A percentile compares a stretch with the other conserved stretches of the same genome.
These are phyloP conservation scores for Phataginus tetradactyla DNA, from an alignment of 2,797 vertebrate species.

Conservation along the genomic window DNA sequence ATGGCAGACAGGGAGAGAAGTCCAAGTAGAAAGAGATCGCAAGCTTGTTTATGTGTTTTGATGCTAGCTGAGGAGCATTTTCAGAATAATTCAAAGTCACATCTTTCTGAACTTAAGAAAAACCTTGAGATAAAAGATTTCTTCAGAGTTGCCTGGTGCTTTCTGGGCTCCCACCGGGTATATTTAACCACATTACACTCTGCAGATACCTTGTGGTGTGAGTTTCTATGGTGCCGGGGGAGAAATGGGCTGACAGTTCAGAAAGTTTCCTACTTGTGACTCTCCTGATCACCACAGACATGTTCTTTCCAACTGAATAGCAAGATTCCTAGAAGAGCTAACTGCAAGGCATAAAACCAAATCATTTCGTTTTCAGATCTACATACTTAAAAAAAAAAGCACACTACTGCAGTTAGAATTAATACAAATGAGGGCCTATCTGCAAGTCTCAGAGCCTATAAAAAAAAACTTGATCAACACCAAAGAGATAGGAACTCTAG, in stretches of 20 bases:
- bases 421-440: background rate
- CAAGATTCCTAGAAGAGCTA: background rate
- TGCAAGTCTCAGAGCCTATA: background rate
- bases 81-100: background rate
- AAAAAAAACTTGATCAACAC: background rate
- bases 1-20: constrained; percentile 7
- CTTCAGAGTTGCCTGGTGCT: background rate
- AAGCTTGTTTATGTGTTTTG: background rate
- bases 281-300: background rate
- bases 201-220: background rate
- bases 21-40: background rate
- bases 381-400: background rate
- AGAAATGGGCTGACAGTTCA: background rate
- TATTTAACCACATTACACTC: background rate
- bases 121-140: background rate
- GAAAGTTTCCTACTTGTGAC: background rate
- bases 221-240: background rate
- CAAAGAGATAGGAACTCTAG: background rate
- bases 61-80: constrained; percentile 9
- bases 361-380: background rate
- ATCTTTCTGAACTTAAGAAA: constrained; percentile 17
- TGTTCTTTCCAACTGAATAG: background rate
- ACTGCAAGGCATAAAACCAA: background rate
- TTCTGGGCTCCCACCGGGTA: background rate
- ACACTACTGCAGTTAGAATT: background rate